Evolutionary conservation across 2,113 vertebrate genomes (phyloP).

Genomic region (Sciurus niger): DNA sequence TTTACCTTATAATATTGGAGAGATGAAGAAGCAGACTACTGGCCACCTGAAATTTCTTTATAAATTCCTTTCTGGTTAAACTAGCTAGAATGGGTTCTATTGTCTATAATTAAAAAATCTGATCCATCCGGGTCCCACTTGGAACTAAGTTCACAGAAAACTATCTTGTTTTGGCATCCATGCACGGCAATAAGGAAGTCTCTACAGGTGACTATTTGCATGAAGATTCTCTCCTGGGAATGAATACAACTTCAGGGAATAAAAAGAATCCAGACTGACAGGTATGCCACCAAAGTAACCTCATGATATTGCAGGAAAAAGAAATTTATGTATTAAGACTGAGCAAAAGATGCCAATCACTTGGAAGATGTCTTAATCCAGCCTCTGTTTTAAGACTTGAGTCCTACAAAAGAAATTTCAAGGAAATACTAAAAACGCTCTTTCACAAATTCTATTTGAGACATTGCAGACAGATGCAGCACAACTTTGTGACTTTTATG

Average conservation of each 20-base stretch:
- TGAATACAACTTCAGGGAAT: neutral
- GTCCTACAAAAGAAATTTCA: neutral
- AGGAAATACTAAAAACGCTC: neutral
- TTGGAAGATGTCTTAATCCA: neutral
- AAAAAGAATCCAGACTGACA: neutral
- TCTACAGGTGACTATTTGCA: neutral
- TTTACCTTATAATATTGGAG: neutral
- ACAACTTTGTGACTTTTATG: neutral
- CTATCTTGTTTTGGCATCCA: neutral
- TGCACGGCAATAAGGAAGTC: neutral
- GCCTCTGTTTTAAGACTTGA: neutral
- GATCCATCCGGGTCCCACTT: neutral
- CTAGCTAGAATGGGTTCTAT: neutral
- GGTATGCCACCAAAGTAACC: neutral
- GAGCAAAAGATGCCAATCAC: neutral
- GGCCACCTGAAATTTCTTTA: neutral
- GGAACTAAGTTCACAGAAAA: neutral
- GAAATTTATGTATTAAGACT: neutral
- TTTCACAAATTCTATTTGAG: slow-evolving; percentile 28
- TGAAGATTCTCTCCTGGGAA: neutral
- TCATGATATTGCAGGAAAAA: neutral
- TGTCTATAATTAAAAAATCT: neutral
- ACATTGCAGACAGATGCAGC: neutral
- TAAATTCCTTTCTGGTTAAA: neutral
- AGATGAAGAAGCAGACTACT: neutral